Evolutionary conservation across 2,113 vertebrate species (phyloP).

Genomic region (Corythornis madagascariensis): DNA sequence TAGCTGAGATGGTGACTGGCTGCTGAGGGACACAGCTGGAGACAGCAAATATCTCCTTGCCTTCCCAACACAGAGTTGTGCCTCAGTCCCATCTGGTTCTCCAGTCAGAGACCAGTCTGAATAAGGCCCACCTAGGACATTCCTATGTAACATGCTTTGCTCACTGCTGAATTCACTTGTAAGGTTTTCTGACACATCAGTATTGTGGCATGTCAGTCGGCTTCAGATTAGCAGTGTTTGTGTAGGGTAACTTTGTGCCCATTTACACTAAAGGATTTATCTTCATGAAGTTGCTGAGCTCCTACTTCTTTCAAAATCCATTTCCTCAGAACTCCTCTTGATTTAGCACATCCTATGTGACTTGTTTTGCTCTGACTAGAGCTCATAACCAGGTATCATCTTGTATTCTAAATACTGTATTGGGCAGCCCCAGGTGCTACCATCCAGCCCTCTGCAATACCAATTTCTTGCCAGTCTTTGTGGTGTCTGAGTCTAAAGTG

Average conservation of each 20-base stretch:
- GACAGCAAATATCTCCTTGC: not conserved
- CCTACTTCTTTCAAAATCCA: not conserved
- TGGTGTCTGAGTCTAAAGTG: not conserved
- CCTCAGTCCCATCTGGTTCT: not conserved
- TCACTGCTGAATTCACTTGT: not conserved
- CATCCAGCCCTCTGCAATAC: not conserved
- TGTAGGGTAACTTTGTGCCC: not conserved
- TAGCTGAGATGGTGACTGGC: not conserved
- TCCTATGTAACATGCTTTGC: not conserved
- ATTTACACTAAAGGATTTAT: not conserved
- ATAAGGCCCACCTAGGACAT: not conserved
- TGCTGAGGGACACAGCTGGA: not conserved
- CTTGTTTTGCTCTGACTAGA: not conserved
- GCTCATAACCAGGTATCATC: rapidly evolving
- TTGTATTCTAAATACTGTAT: not conserved
- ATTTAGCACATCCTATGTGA: not conserved
- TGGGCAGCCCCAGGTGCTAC: not conserved
- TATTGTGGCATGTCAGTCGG: not conserved
- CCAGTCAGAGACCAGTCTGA: not conserved
- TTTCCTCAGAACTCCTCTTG: not conserved
- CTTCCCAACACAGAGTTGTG: not conserved
- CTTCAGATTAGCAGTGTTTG: not conserved
- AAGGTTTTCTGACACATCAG: not conserved
- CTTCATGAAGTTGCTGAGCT: not conserved
- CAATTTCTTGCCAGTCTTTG: not conserved